Conservation (phyloP, 2,797 vertebrate species). For the Oophaga sylvatica region DNA sequence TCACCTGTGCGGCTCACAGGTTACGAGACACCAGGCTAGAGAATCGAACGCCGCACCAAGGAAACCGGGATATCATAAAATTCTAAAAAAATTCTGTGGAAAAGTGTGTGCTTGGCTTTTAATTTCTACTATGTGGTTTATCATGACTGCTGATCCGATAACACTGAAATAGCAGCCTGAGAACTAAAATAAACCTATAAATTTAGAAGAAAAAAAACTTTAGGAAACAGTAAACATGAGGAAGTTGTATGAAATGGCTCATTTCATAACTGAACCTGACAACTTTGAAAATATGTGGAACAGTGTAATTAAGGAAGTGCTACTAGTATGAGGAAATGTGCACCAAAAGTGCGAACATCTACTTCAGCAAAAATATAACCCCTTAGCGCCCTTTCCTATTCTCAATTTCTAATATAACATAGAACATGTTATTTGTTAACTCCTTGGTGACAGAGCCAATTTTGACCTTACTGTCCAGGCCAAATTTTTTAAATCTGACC, state of each 20-base stretch:
- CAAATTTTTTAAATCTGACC: too few relatives aligned
- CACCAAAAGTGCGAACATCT: neutral
- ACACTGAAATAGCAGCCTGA: neutral
- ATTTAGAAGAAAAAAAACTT: neutral
- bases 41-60: too few relatives aligned
- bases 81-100: too few relatives aligned
- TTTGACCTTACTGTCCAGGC: too few relatives aligned
- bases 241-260: neutral
- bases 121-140: neutral
- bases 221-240: neutral
- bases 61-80: too few relatives aligned
- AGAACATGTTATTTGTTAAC: neutral
- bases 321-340: neutral
- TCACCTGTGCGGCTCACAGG: too few relatives aligned
- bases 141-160: neutral
- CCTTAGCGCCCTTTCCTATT: neutral
- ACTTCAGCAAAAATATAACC: neutral
- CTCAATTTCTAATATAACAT: neutral
- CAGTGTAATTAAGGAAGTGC: neutral
- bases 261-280: too few relatives aligned
- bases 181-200: constrained; percentile 1
- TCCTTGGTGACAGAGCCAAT: too few relatives aligned
- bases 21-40: too few relatives aligned
- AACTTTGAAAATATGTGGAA: too few relatives aligned
- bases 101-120: too few relatives aligned